Percentiles rank a stretch among this genome's conserved stretches.
phyloP scores from a whole-genome alignment of 1,140 invertebrate genomes.

The Mamestra configurata region DNA sequence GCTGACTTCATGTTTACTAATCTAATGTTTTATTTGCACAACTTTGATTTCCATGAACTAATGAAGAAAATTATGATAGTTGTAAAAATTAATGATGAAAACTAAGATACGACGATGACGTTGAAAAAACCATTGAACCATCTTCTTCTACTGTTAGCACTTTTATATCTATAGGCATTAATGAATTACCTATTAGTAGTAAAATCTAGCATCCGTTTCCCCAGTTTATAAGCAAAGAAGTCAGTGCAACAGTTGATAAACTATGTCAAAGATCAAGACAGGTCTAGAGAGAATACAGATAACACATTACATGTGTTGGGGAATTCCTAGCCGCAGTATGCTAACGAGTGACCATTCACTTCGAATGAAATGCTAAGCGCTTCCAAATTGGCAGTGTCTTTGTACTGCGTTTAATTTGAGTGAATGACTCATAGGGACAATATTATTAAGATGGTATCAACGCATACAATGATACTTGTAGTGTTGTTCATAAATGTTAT shows the following conservation, averaged over 20 bases:
- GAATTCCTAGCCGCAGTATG: constrained; percentile 22
- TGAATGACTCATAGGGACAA: background rate
- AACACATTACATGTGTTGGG: constrained; percentile 25
- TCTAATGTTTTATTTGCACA: background rate
- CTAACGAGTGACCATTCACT: constrained; percentile 7
- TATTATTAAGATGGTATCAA: too few species aligned
- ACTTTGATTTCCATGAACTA: too few species aligned
- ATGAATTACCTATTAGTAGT: background rate
- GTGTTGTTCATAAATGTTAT: too few species aligned
- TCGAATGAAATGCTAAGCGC: constrained; percentile 19
- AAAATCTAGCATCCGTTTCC: constrained; percentile 14
- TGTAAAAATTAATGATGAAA: too few species aligned
- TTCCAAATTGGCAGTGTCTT: constrained; percentile 15
- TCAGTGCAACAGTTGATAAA: constrained; percentile 19
- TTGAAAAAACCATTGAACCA: too few species aligned
- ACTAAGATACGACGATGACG: too few species aligned
- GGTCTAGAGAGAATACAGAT: background rate
- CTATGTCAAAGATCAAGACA: constrained; percentile 23
- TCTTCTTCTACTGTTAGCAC: too few species aligned
- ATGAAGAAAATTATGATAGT: too few species aligned
- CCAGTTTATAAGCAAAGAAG: background rate
- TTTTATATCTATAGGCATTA: too few species aligned
- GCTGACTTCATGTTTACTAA: constrained; percentile 31
- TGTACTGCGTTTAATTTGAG: background rate
- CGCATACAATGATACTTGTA: too few species aligned